phyloP scores from a whole-genome alignment of 2,797 vertebrate species.

The Crenichthys baileyi region DNA sequence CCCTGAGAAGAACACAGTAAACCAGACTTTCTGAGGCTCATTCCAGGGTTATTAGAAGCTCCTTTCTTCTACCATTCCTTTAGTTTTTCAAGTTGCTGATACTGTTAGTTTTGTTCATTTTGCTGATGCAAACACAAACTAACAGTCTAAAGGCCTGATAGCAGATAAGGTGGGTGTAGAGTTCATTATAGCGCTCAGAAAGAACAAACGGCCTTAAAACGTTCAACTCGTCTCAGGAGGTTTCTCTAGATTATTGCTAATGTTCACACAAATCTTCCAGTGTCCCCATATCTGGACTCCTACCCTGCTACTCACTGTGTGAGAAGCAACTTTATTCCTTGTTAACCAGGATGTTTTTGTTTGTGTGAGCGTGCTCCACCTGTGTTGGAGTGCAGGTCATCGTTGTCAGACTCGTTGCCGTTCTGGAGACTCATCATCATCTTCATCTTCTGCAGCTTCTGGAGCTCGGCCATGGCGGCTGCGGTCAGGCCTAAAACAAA shows the following conservation, averaged over 20 bases:
- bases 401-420: conserved; percentile 90
- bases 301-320: not conserved
- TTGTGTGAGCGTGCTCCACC: conserved; percentile 71
- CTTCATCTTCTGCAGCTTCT: conserved; percentile 96
- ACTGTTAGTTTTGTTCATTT: conserved; percentile 17
- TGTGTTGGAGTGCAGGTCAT: conserved; percentile 89
- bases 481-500: conserved; percentile 86
- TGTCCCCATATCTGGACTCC: not conserved
- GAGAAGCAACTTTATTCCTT: not conserved
- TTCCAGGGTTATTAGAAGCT: not conserved
- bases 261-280: conserved; percentile 19
- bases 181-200: conserved; percentile 20
- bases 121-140: conserved; percentile 28
- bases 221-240: conserved; percentile 10
- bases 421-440: conserved; percentile 92
- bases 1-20: not conserved
- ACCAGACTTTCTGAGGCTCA: not conserved
- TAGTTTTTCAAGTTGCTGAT: conserved; percentile 23
- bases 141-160: conserved; percentile 14
- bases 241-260: conserved; percentile 16
- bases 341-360: not conserved
- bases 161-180: conserved; percentile 12
- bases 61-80: conserved; percentile 4
- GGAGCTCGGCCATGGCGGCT: conserved; percentile 92
- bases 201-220: conserved; percentile 21